Evolutionary conservation across 1,140 invertebrate species (phyloP).

Genomic region (Trichonephila clavipes): DNA sequence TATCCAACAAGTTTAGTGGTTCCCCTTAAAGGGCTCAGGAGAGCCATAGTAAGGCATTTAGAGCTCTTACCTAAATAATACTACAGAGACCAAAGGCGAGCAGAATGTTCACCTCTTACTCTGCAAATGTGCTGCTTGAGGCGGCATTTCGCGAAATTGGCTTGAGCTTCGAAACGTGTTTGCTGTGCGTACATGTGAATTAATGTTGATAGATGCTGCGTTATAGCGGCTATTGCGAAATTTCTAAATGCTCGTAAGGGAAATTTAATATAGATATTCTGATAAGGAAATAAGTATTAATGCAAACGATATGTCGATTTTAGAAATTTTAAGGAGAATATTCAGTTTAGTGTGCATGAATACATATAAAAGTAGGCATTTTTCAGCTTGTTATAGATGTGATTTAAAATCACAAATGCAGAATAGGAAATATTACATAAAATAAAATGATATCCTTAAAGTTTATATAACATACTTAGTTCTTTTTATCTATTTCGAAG

Average conservation of each 20-base stretch:
- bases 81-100: constrained; percentile 45
- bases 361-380: too few species aligned
- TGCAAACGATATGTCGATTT: too few species aligned
- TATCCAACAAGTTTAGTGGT: neutral
- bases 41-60: constrained; percentile 11
- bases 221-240: neutral
- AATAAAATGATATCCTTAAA: too few species aligned
- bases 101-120: neutral
- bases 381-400: too few species aligned
- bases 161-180: neutral
- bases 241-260: neutral
- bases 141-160: constrained; percentile 38
- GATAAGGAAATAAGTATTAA: neutral
- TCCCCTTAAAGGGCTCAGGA: neutral
- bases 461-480: too few species aligned
- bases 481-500: too few species aligned
- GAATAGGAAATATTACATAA: too few species aligned
- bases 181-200: neutral
- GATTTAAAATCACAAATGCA: too few species aligned
- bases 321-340: too few species aligned
- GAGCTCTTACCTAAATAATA: constrained; percentile 18
- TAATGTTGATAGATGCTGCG: neutral
- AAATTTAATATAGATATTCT: neutral
- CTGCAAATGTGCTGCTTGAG: constrained; percentile 12
- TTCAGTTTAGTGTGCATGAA: too few species aligned